phyloP scores from a whole-genome alignment of 2,888 invertebrate species.

The Trissolcus brochymenae region DNA sequence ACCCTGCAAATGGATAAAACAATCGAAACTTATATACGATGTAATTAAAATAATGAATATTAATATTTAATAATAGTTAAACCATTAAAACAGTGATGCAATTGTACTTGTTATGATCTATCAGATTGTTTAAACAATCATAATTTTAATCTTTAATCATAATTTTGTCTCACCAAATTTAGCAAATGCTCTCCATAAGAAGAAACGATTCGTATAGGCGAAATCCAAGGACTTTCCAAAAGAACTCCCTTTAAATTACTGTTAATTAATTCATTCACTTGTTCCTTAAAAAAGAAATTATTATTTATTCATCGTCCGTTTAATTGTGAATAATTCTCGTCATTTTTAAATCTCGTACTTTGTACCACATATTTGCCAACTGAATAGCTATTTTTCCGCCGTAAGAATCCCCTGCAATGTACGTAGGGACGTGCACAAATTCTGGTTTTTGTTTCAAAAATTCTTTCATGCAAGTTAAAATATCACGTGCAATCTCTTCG shows the following conservation, averaged over 20 bases:
- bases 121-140: no score
- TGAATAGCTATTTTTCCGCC: constrained; percentile 95
- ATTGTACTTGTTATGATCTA: no score
- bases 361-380: constrained; percentile 79
- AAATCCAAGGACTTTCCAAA: constrained; percentile 31
- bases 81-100: no score
- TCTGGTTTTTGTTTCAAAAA: constrained; percentile 83
- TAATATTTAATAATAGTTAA: no score
- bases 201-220: constrained; percentile 7
- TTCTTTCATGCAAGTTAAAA: constrained; percentile 83
- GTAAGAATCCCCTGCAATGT: constrained; percentile 93
- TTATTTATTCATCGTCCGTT: neutral
- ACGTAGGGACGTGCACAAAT: constrained; percentile 85
- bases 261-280: neutral
- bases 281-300: constrained; percentile 6
- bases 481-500: constrained; percentile 84
- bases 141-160: neutral
- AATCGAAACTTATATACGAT: no score
- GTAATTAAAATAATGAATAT: no score
- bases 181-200: constrained; percentile 15
- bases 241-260: constrained; percentile 33
- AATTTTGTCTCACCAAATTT: constrained; percentile 11
- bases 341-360: constrained; percentile 6
- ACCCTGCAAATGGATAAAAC: constrained; percentile 18
- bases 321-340: neutral